phyloP scores from a whole-genome alignment of 2,113 vertebrate genomes.

The Odocoileus hemionus region DNA sequence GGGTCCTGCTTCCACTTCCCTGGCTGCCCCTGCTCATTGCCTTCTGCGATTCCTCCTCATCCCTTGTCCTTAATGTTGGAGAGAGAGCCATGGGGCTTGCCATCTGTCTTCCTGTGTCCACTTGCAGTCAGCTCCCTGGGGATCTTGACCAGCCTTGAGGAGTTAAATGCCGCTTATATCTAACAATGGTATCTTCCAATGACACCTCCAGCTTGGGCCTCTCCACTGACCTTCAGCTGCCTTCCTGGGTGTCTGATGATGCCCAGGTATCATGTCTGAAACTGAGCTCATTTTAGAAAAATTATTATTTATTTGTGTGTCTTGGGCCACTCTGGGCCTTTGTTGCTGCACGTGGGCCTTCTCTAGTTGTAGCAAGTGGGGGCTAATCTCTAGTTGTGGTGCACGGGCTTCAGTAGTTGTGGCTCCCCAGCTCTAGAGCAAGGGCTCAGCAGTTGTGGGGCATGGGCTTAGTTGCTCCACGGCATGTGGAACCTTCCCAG shows the following conservation, averaged over 20 bases:
- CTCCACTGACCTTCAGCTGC: not conserved
- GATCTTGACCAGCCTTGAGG: not conserved
- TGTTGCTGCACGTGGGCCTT: not conserved
- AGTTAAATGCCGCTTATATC: not conserved
- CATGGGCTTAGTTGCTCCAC: not conserved
- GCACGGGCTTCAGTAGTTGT: not conserved
- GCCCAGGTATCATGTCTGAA: not conserved
- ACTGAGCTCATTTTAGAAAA: not conserved
- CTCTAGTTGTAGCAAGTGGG: not conserved
- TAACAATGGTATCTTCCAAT: not conserved
- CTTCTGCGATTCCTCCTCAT: not conserved
- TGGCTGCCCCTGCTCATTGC: not conserved
- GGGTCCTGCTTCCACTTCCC: no score
- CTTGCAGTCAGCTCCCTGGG: not conserved
- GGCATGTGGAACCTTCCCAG: not conserved
- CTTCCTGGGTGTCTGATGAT: not conserved
- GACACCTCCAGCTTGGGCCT: not conserved
- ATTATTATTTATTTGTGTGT: not conserved
- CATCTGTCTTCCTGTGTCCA: not conserved
- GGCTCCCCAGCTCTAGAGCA: not conserved
- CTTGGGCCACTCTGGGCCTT: not conserved
- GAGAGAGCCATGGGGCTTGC: not conserved
- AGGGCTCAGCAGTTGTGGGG: not conserved
- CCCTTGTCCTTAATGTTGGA: not conserved
- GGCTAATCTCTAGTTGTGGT: not conserved